Base-by-base conservation (phyloP, 2,888 invertebrate species). In the Hipparchia semele region DNA sequence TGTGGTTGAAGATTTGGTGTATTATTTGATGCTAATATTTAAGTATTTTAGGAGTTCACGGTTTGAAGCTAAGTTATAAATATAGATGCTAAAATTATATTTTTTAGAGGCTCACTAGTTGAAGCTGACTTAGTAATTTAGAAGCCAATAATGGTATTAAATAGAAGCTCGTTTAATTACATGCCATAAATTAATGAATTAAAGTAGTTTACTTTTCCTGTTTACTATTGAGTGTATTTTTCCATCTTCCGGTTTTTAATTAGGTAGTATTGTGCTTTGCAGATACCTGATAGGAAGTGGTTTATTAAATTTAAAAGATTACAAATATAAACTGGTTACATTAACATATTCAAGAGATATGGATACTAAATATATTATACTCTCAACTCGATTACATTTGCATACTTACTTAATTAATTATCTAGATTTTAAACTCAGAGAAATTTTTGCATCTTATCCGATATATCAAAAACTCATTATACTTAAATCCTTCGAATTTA, bases 261-360 rank as follows among this genome's bases (percentile, higher is more conserved):
- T 61, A 60, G 13, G 10, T 60, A 39, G 9, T 10, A n/a, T 45
- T n/a, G n/a, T 45, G 60, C 12, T 6, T 60, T 7, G 23, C 23
- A 13, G 13, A 2, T 10, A 59, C 7, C 6, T 46, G 7, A 54
- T 54, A 39, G 66, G 66, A 65, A 51, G 51, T 62, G 46, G 46
- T n/a, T 1, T 72, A 23, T 12, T 45, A n/a, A 53, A 12, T 23
- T 59, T 4, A 13, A n/a, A 59, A 56, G 58, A 64, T 58, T 33
- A 61, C 23, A 49, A 23, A 58, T n/a, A 39, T 7, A 61, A 51
- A 66, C 49, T 7, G n/a, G n/a, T 71, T 66, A 3, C 33, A 58
- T 68, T 59, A 23, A 59, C 68, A 68, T 68, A 68, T 23, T 49
- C 1, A 67, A 56, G 13, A 45, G 45, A 56, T 56, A 56, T 61